phyloP scores from a whole-genome alignment of 2,888 invertebrate genomes.

The Hypselothyrea guttata region DNA sequence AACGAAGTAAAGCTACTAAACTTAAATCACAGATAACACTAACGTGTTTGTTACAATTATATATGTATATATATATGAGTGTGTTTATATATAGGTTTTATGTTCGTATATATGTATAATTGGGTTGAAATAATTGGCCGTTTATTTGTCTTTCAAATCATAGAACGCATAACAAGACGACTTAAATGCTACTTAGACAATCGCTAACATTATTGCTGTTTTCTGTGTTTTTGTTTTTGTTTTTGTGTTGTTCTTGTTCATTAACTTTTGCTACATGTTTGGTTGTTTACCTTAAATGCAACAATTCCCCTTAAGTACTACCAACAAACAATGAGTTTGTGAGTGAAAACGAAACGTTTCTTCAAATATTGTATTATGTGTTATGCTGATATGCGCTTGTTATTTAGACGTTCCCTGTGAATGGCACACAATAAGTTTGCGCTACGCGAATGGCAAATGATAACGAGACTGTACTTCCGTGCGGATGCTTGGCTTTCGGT shows the following conservation, averaged over 20 bases:
- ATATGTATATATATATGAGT: conserved; percentile 38
- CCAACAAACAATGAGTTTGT: conserved; percentile 64
- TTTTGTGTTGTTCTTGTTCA: conserved; percentile 20
- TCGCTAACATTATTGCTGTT: conserved; percentile 58
- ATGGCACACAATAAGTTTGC: conserved; percentile 65
- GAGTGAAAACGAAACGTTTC: conserved; percentile 27
- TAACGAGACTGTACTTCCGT: conserved; percentile 33
- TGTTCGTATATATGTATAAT: conserved; percentile 37
- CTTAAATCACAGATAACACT: conserved; percentile 82
- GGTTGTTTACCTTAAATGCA: conserved; percentile 60
- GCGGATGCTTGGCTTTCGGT: conserved; percentile 16
- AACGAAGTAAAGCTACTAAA: conserved; percentile 80
- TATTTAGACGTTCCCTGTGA: conserved; percentile 42
- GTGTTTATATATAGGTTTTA: conserved; percentile 29
- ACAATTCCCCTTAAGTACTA: conserved; percentile 65
- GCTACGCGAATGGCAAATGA: conserved; percentile 64
- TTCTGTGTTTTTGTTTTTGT: conserved; percentile 1
- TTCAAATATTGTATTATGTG: conserved; percentile 45
- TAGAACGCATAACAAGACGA: conserved; percentile 57
- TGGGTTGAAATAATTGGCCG: conserved; percentile 37
- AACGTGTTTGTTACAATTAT: conserved; percentile 73
- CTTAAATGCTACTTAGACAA: conserved; percentile 64
- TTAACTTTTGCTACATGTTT: conserved; percentile 39
- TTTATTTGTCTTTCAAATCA: conserved; percentile 43
- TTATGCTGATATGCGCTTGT: neutral